These are phyloP conservation scores for Hippopotamus amphibius DNA, from an alignment of 2,113 vertebrate species.

Conservation along the genomic window DNA sequence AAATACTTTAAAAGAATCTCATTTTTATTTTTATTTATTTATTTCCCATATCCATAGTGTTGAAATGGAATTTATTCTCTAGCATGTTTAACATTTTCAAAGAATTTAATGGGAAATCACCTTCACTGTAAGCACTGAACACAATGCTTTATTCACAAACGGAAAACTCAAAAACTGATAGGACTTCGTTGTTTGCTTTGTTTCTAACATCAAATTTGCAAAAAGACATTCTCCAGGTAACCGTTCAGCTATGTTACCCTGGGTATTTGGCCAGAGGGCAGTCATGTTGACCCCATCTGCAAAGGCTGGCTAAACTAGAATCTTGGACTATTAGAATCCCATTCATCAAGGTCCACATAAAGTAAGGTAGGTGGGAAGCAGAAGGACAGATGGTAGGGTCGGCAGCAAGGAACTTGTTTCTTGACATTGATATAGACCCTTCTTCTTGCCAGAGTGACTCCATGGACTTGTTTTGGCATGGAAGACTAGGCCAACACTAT, in stretches of 20 bases:
- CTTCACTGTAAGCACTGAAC: constrained; percentile 22
- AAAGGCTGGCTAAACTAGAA: constrained; percentile 75
- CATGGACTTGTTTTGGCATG: constrained; percentile 83
- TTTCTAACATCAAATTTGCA: constrained; percentile 57
- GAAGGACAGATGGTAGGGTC: constrained; percentile 83
- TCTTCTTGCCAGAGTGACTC: constrained; percentile 83
- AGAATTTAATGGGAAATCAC: constrained; percentile 45
- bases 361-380: constrained; percentile 72
- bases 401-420: constrained; percentile 77
- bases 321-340: constrained; percentile 77
- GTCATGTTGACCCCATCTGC: constrained; percentile 82
- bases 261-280: constrained; percentile 75
- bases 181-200: not conserved
- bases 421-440: constrained; percentile 84
- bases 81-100: constrained; percentile 36
- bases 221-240: constrained; percentile 33
- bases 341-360: constrained; percentile 83
- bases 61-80: constrained; percentile 34
- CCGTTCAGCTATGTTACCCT: constrained; percentile 48
- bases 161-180: not conserved
- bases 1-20: constrained; percentile 15
- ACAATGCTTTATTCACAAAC: not conserved
- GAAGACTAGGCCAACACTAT: constrained; percentile 77
- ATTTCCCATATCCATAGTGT: not conserved
- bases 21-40: constrained; percentile 32